phyloP scores from a whole-genome alignment of 2,113 vertebrate species.

The Hassar affinis region DNA sequence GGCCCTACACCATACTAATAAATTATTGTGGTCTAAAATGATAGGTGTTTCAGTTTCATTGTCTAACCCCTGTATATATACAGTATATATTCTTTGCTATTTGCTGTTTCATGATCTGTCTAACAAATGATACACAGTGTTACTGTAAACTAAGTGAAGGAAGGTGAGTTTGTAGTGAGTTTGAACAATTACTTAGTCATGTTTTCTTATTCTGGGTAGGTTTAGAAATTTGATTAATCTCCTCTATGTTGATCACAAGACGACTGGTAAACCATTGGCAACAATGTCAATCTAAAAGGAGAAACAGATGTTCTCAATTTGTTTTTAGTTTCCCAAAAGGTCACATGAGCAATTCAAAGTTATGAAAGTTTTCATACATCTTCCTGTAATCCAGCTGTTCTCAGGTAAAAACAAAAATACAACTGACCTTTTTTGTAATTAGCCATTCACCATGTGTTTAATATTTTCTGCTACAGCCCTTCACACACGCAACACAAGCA shows the following conservation, averaged over 20 bases:
- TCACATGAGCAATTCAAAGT: constrained; percentile 17
- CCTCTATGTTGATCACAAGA: background rate
- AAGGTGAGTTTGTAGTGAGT: background rate
- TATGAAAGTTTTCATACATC: constrained; percentile 13
- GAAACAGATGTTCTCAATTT: constrained; percentile 24
- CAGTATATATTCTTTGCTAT: too few species aligned
- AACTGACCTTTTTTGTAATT: background rate
- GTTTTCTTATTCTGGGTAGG: constrained; percentile 10
- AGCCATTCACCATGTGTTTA: constrained; percentile 28
- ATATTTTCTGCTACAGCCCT: constrained; percentile 15
- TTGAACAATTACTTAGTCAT: background rate
- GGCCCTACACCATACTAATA: too few species aligned
- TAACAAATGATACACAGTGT: background rate
- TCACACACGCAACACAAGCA: background rate
- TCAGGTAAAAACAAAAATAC: background rate
- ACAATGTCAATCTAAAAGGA: background rate
- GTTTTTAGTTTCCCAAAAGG: constrained; percentile 27
- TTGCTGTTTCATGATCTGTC: too few species aligned
- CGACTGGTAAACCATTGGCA: constrained; percentile 2
- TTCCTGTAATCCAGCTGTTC: constrained; percentile 35
- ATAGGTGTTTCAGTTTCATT: too few species aligned
- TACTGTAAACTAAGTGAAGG: background rate
- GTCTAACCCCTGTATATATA: too few species aligned
- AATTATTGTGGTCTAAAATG: too few species aligned
- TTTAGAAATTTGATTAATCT: background rate